Evolutionary conservation across 1,140 invertebrate genomes (phyloP), one percentile per base, ranked within the genome.

Genomic region (Zaprionus tsacasi): DNA sequence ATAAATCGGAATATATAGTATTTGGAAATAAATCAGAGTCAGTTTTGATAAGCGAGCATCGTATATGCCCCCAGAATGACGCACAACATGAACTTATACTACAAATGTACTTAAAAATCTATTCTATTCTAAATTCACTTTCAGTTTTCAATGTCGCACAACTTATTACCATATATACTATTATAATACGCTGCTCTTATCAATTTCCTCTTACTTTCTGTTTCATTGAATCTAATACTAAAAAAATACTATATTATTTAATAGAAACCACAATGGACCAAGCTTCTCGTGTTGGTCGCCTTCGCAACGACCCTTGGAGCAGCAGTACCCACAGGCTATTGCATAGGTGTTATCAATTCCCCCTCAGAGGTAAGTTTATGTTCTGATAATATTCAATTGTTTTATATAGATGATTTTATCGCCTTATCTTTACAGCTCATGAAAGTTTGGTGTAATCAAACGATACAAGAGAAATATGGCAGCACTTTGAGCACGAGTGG

Each of bases 331-430:
- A 96, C 97, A 60, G 98, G 98, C 52, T 98, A 96, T 91, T 97
- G 97, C 82, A 97, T 98, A 70, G 97, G 97, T 50, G 97, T 98
- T 56, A 94, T 98, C 36, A 98, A 98, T 93, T 95, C 96, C 52
- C 97, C 97, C 33, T 95, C 95, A 81, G 91, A 94, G 76, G 97
- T 98, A 93, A 76, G 87, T 70, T 38, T 6, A 33, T 45, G 3
- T 21, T 17, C 33, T 58, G 30, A 25, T 30, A 21, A 40, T 12
- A 21, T 25, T 8, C 12, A 27, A 13, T 12, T 11, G 2, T 59
- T 52, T 40, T n/a, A n/a, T 36, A 65, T 40, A 48, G 30, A n/a
- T 3, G 40, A 15, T 43, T 0, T 15, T 15, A 25, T 43, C 33
- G 5, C 27, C 6, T 50, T 15, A 45, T 57, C 21, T 71, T 65